phyloP scores from a whole-genome alignment of 30 jellyfish, hydroid and myxozoan species.

The Thelohanellus kitauei region DNA sequence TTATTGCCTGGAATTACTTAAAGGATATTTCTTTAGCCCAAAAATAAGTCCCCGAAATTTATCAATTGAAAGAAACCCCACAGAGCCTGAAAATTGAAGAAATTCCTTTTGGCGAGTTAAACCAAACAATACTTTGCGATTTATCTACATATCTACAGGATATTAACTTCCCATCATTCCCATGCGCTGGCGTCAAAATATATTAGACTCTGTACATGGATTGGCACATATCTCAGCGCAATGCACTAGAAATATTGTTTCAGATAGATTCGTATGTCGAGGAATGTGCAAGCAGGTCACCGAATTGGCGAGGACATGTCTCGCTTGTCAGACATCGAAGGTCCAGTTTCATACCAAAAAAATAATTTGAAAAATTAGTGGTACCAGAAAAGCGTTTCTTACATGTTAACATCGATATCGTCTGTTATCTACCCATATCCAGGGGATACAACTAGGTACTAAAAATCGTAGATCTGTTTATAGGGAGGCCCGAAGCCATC shows the following conservation, averaged over 20 bases:
- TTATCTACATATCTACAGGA: constrained; percentile 8
- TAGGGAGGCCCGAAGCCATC: constrained; percentile 13
- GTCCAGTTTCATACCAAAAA: constrained; percentile 6
- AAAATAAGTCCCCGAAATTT: constrained; percentile 2
- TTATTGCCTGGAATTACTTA: no score
- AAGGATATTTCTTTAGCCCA: constrained; percentile 4
- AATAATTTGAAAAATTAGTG: constrained; percentile 2
- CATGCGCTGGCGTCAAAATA: no score
- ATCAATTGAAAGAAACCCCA: background rate
- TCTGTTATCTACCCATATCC: constrained; percentile 11
- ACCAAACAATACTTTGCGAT: constrained; percentile 6
- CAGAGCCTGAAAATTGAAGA: constrained; percentile 2
- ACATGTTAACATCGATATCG: constrained; percentile 11
- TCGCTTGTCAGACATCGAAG: constrained; percentile 4
- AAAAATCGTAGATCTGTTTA: constrained; percentile 10
- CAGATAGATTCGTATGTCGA: constrained; percentile 10
- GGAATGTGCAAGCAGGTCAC: constrained; percentile 5
- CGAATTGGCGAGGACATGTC: constrained; percentile 8
- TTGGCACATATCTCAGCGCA: no score
- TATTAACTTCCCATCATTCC: constrained; percentile 3
- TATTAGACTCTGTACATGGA: no score
- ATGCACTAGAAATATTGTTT: constrained; percentile 5
- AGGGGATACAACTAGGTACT: constrained; percentile 6
- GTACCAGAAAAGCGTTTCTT: constrained; percentile 10
- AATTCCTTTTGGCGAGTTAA: constrained; percentile 1